phyloP scores from a whole-genome alignment of 2,113 vertebrate genomes.

The Cyprinodon brontotheroides region DNA sequence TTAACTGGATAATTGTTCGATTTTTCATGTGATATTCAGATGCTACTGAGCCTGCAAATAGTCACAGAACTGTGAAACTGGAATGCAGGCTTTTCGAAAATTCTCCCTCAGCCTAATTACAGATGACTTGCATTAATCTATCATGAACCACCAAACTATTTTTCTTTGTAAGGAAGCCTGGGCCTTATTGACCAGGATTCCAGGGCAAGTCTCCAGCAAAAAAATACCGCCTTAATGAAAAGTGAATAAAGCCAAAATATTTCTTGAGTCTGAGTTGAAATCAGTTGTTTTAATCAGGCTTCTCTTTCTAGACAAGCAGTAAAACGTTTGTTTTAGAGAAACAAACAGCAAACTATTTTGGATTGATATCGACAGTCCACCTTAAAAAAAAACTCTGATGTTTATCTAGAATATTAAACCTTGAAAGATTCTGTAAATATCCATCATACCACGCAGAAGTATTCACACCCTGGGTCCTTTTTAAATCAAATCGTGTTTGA shows the following conservation, averaged over 20 bases:
- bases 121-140: slow-evolving; percentile 19
- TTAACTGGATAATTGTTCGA: slow-evolving; percentile 51
- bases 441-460: not conserved
- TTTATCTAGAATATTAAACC: too few species aligned
- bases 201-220: not conserved
- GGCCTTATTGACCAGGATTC: not conserved
- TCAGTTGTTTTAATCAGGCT: not conserved
- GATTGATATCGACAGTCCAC: too few species aligned
- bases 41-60: slow-evolving; percentile 44
- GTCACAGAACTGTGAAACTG: slow-evolving; percentile 34
- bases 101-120: not conserved
- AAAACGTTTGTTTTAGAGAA: not conserved
- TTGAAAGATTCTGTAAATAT: not conserved
- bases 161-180: not conserved
- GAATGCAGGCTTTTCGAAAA: slow-evolving; percentile 30
- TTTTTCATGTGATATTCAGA: slow-evolving; percentile 68
- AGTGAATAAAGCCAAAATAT: not conserved
- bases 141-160: not conserved
- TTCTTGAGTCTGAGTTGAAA: not conserved
- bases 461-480: not conserved
- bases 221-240: not conserved
- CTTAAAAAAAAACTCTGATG: too few species aligned
- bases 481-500: too few species aligned
- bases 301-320: not conserved
- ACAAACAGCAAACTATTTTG: too few species aligned